phyloP scores from a whole-genome alignment of 1,140 invertebrate species.

The Parasteatoda tepidariorum region DNA sequence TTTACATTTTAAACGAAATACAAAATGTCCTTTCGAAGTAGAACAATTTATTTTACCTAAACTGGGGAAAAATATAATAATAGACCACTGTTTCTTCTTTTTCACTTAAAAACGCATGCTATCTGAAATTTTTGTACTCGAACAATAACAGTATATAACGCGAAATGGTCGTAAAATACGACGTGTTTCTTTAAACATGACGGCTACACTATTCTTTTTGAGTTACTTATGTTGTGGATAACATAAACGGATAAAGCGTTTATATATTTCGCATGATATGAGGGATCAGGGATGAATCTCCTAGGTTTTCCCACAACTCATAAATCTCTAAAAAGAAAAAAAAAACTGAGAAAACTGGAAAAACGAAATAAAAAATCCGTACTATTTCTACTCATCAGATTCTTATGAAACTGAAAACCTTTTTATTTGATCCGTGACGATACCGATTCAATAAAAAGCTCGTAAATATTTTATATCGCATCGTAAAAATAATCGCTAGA shows the following conservation, averaged over 20 bases:
- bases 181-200: not conserved
- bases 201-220: not conserved
- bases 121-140: too few relatives aligned
- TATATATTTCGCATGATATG: not conserved
- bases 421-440: conserved; percentile 51
- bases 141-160: too few relatives aligned
- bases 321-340: not conserved
- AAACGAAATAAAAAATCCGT: not conserved
- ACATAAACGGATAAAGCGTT: not conserved
- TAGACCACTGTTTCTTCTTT: too few relatives aligned
- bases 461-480: conserved; percentile 57
- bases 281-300: not conserved
- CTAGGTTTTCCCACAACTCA: not conserved
- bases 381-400: conserved; percentile 14
- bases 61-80: too few relatives aligned
- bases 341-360: not conserved
- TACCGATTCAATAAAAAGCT: conserved; percentile 49
- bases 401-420: conserved; percentile 26
- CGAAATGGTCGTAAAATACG: conserved; percentile 12
- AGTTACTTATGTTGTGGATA: not conserved
- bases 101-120: too few relatives aligned
- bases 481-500: conserved; percentile 52
- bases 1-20: too few relatives aligned
- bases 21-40: too few relatives aligned
- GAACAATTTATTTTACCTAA: too few relatives aligned